A percentile compares a stretch with the other conserved stretches of the same genome.
These are phyloP conservation scores for Eubasilissa splendida DNA, from an alignment of 2,888 invertebrate genomes.

Conservation along the genomic window DNA sequence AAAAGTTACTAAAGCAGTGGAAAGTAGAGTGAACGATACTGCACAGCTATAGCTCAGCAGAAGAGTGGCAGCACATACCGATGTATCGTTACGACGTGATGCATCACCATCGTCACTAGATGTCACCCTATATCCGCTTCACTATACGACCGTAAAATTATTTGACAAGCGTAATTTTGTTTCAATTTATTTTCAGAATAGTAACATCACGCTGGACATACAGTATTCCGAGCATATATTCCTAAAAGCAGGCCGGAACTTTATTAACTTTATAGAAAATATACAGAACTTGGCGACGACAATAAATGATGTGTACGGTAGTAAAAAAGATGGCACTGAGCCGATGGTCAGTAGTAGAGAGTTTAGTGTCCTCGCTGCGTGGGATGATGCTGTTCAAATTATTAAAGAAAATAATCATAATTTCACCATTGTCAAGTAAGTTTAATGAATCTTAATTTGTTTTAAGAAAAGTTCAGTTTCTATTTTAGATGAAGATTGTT, in stretches of 20 bases:
- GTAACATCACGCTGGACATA: constrained; percentile 2
- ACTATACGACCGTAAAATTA: too few relatives aligned
- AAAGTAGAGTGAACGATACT: too few relatives aligned
- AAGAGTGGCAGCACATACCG: too few relatives aligned
- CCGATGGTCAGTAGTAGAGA: background rate
- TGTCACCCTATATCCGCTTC: too few relatives aligned
- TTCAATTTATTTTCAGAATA: constrained; percentile 40
- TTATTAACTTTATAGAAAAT: constrained; percentile 64
- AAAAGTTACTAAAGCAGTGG: too few relatives aligned
- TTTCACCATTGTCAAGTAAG: constrained; percentile 35
- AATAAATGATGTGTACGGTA: constrained; percentile 1
- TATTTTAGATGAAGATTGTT: too few relatives aligned
- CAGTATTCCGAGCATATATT: constrained; percentile 63
- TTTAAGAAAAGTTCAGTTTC: too few relatives aligned
- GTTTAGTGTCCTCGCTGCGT: constrained; percentile 39
- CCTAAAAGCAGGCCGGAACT: constrained; percentile 65
- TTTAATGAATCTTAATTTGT: too few relatives aligned
- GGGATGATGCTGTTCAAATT: constrained; percentile 47
- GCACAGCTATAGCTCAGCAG: too few relatives aligned
- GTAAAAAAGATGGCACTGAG: background rate
- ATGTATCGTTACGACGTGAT: too few relatives aligned
- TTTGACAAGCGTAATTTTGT: too few relatives aligned
- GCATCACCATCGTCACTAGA: too few relatives aligned
- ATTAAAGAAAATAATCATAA: constrained; percentile 39
- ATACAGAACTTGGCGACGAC: constrained; percentile 59